Evolutionary conservation across 2,113 vertebrate species (phyloP), one percentile per base, ranked within the genome.

Genomic region (Gasterosteus nipponicus): DNA sequence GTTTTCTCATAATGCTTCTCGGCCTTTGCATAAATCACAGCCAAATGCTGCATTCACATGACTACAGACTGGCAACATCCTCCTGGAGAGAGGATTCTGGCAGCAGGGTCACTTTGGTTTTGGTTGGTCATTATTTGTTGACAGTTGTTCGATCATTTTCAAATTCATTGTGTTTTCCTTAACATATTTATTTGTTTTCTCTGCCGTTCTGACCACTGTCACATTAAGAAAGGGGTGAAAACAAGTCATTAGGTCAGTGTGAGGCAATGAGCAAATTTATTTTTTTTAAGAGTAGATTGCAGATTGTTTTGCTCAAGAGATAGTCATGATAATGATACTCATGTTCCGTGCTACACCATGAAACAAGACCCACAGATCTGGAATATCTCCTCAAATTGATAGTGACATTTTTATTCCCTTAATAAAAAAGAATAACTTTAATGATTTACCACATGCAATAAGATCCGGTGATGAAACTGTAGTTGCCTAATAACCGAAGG

Each of bases 41-140:
- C 91, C 92, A 93, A 93, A 93, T 91, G 92, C 93, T 92, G 90
- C 90, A 92, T 93, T 93, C 90, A 93, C 94, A 94, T 93, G 89
- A 92, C 92, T 92, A 93, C 91, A 93, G 94, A 93, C 92, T 94
- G 85, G 88, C 91, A 91, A 93, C 93, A 29, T 70, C 58, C 78
- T 67, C 67, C 77, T 81, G 29, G 51, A 79, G 80, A 87, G 73
- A 79, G 53, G 76, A 75, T 79, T 86, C 86, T 64, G 88, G 88
- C 77, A 56, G 81, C 70, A 70, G 90, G 69, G 81, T 86, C 69
- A 59, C 86, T 84, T 58, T 33, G 51, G 65, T 75, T 89, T 91
- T n/a, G n/a, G n/a, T n/a, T n/a, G n/a, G n/a, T 92, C 92, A 90
- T 91, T 87, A 93, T 91, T 90, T 91, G 89, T 88, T 91, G 92